These are phyloP conservation scores for Diogma glabrata DNA, from an alignment of 2,888 invertebrate species.

Conservation along the genomic window DNA sequence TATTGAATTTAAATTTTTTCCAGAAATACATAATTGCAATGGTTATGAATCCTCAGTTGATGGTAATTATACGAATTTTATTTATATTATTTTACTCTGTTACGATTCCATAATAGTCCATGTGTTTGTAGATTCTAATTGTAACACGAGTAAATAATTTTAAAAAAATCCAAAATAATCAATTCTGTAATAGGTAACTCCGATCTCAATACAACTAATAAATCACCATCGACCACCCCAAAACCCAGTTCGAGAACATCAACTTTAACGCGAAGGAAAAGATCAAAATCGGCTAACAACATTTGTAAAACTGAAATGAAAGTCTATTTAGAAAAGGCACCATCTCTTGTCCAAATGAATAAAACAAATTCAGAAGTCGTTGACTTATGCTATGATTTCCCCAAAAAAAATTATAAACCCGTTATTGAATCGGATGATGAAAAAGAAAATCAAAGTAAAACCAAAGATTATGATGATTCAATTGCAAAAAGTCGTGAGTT, in stretches of 20 bases:
- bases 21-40: constrained; percentile 6
- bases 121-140: no score
- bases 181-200: no score
- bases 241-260: background rate
- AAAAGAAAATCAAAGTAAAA: background rate
- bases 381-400: no score
- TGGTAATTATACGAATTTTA: no score
- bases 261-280: constrained; percentile 20
- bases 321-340: constrained; percentile 30
- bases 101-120: no score
- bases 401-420: background rate
- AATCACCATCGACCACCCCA: no score
- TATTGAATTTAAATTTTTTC: constrained; percentile 18
- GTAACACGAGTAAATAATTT: no score
- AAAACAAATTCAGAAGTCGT: no score
- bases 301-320: constrained; percentile 31
- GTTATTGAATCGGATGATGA: background rate
- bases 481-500: background rate
- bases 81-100: no score
- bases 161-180: no score
- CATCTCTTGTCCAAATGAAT: constrained; percentile 32
- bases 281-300: constrained; percentile 32
- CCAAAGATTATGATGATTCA: background rate
- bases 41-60: no score
- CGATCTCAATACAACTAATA: no score